Evolutionary conservation across 2,888 invertebrate species (phyloP).

Genomic region (Calameuta pallipes): DNA sequence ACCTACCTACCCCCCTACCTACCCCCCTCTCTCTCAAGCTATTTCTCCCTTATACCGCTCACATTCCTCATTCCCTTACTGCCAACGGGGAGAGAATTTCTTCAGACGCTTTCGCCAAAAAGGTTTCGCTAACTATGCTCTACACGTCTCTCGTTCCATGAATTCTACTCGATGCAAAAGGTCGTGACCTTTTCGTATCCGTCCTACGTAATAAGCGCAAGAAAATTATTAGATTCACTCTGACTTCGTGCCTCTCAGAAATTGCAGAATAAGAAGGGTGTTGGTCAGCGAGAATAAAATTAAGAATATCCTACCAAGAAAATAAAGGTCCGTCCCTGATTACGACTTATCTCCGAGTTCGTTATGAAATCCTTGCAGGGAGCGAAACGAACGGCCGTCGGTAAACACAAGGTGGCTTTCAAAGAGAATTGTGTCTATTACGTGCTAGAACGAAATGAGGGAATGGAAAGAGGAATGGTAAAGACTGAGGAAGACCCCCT

Average conservation of each 20-base stretch:
- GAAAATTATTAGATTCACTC: neutral
- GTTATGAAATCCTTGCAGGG: neutral
- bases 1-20: slow-evolving; percentile 4
- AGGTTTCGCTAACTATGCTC: neutral
- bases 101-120: slow-evolving; percentile 3
- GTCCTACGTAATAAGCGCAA: neutral
- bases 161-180: neutral
- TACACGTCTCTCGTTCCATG: neutral
- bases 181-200: neutral
- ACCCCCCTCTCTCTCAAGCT: slow-evolving; percentile 16
- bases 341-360: neutral
- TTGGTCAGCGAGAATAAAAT: neutral
- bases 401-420: slow-evolving; percentile 1
- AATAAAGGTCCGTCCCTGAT: neutral
- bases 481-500: slow-evolving; percentile 10
- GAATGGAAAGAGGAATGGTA: neutral
- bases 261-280: neutral
- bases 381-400: neutral
- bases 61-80: neutral
- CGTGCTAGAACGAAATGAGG: slow-evolving; percentile 31
- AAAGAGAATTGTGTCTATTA: slow-evolving; percentile 46
- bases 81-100: neutral
- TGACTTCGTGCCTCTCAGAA: neutral
- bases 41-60: slow-evolving; percentile 3
- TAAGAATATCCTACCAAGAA: neutral